Evolutionary conservation across 2,113 vertebrate species (phyloP).

Genomic region (Pluvianellus socialis): DNA sequence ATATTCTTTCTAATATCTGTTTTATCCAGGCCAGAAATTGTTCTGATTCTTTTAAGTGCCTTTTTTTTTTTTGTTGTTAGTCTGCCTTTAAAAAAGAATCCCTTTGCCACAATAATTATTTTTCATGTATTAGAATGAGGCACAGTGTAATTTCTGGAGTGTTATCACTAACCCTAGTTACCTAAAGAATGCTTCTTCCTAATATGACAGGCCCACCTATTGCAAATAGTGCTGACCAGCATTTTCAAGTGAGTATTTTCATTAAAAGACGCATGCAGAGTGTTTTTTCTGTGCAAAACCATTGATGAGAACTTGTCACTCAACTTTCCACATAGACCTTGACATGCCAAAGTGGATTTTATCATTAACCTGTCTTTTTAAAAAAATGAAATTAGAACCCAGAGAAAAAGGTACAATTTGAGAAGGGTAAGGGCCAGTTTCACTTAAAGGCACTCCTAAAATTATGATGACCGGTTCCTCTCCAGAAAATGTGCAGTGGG

Average conservation of each 20-base stretch:
- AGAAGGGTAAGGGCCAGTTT: not conserved
- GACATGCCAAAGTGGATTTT: not conserved
- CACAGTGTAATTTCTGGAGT: not conserved
- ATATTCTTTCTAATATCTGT: not conserved
- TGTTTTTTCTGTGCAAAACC: not conserved
- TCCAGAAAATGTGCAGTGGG: not conserved
- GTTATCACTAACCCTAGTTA: not conserved
- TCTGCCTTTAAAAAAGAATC: not conserved
- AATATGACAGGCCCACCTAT: not conserved
- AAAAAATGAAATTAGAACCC: not conserved
- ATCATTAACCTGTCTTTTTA: not conserved
- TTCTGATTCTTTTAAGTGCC: not conserved
- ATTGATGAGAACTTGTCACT: not conserved
- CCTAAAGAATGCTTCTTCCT: not conserved
- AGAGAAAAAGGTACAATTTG: not conserved
- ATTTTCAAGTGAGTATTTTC: not conserved
- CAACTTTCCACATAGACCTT: not conserved
- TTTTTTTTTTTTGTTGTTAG: not conserved
- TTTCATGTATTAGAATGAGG: not conserved
- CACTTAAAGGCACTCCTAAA: not conserved
- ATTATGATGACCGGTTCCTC: not conserved
- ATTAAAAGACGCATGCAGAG: not conserved
- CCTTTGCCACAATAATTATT: not conserved
- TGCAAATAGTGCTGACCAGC: not conserved
- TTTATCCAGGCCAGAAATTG: not conserved